Evolutionary conservation across 2,888 invertebrate genomes (phyloP).

Genomic region (Pachycephus smyrnensis): DNA sequence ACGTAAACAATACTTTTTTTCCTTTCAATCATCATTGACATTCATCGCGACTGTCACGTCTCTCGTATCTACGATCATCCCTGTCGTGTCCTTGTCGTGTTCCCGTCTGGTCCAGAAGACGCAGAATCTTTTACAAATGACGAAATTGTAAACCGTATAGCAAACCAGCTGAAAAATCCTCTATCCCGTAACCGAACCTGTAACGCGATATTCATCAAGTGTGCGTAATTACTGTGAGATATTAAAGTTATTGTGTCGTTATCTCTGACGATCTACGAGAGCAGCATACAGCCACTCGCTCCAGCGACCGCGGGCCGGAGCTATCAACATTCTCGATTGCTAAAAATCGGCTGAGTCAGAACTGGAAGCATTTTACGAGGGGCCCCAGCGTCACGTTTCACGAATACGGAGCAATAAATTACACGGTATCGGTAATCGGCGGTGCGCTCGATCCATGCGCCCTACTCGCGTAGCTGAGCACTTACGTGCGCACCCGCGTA

Average conservation of each 20-base stretch:
- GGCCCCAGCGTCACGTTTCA: slow-evolving; percentile 58
- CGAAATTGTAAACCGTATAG: not conserved
- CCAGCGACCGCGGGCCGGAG: slow-evolving; percentile 28
- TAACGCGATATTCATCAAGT: slow-evolving; percentile 9
- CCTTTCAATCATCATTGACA: no score
- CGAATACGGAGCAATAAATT: slow-evolving; percentile 58
- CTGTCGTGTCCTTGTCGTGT: not conserved
- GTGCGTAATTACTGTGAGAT: slow-evolving; percentile 11
- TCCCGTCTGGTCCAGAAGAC: not conserved
- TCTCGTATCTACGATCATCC: not conserved
- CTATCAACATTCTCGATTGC: slow-evolving; percentile 61
- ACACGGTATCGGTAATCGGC: slow-evolving; percentile 62
- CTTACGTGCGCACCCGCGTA: slow-evolving; percentile 4
- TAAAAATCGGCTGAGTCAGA: slow-evolving; percentile 62
- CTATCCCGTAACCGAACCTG: slow-evolving; percentile 6
- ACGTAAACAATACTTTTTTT: not conserved
- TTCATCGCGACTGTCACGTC: not conserved
- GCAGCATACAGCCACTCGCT: not conserved
- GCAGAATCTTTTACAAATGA: not conserved
- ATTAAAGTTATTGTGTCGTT: slow-evolving; percentile 13
- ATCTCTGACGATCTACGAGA: slow-evolving; percentile 1
- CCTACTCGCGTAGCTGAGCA: slow-evolving; percentile 11
- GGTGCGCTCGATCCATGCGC: slow-evolving; percentile 46
- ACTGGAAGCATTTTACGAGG: slow-evolving; percentile 62
- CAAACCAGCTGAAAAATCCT: not conserved